Evolutionary conservation across 2,888 invertebrate species (phyloP), one percentile per base, ranked within the genome.

Genomic region (Deladenus siricidicola): DNA sequence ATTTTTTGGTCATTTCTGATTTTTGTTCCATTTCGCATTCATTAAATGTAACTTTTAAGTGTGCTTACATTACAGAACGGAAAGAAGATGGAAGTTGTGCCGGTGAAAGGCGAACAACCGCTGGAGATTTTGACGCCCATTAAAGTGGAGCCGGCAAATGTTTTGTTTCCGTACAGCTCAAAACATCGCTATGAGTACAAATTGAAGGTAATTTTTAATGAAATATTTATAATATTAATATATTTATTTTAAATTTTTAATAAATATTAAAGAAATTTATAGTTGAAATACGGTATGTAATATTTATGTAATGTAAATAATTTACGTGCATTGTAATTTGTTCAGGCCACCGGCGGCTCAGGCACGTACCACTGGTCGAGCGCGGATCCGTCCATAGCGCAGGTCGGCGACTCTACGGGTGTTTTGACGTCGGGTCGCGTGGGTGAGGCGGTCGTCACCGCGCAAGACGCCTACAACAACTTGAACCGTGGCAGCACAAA

Each of bases 291-390:
- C n/a, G n/a, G n/a, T n/a, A n/a, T n/a, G n/a, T n/a, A n/a, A n/a
- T n/a, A n/a, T n/a, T n/a, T n/a, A n/a, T n/a, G n/a, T n/a, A n/a
- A n/a, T n/a, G n/a, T n/a, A n/a, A n/a, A n/a, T n/a, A n/a, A n/a
- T n/a, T n/a, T n/a, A n/a, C n/a, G n/a, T n/a, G n/a, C n/a, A n/a
- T n/a, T n/a, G n/a, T n/a, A 3, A 17, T 42, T 17, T 0, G 23
- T 69, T 39, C 42, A 68, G 63, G 69, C 68, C 2, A 66, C 61
- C 19, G 75, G 75, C 30, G 75, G 75, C 30, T 69, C 69, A 44
- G 74, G 75, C 6, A 14, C 63, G 1, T 71, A 69, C 43, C 57
- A 57, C 6, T 75, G 73, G 73, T 55, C 58, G 10, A 55, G 63
- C 6, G 64, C 56, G 19, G 66, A 75, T 44, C 53, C 30, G 8